Conservation (phyloP, 2,888 invertebrate species). For the Ornithoptera priamus region DNA sequence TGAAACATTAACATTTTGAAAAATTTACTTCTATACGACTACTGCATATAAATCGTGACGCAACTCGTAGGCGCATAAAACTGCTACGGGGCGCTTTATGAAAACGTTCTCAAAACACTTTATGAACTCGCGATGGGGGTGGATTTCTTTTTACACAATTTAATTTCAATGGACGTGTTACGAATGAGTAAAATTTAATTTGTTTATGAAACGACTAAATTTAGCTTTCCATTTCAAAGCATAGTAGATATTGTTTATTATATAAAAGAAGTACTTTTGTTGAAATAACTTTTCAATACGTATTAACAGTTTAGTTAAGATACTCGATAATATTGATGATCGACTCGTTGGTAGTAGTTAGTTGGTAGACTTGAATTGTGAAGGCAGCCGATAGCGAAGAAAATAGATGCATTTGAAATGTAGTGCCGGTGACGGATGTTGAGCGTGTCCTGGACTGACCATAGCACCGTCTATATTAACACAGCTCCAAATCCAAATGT, state of each 20-base stretch:
- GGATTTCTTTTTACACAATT: constrained; percentile 19
- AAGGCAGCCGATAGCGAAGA: too few species aligned
- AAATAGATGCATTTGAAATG: too few species aligned
- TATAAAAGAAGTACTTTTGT: background rate
- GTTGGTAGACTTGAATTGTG: too few species aligned
- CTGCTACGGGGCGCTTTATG: constrained; percentile 15
- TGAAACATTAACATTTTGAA: constrained; percentile 13
- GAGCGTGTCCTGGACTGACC: too few species aligned
- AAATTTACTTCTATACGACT: constrained; percentile 10
- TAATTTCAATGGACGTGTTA: constrained; percentile 20
- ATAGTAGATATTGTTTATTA: background rate
- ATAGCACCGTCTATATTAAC: too few species aligned
- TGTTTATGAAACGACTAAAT: background rate
- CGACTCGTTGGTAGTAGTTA: too few species aligned
- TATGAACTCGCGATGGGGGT: constrained; percentile 15
- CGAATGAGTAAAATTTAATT: constrained; percentile 7
- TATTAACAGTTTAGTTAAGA: too few species aligned
- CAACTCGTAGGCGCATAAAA: constrained; percentile 22
- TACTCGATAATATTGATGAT: too few species aligned
- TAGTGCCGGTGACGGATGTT: too few species aligned
- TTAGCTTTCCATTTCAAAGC: background rate
- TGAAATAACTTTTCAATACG: background rate
- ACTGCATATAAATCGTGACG: constrained; percentile 20
- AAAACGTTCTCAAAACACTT: constrained; percentile 25
- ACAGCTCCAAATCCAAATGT: too few species aligned